A percentile compares a stretch with the other conserved stretches of the same genome.
These are phyloP conservation scores for Leptarthrus brevirostris DNA, from an alignment of 2,888 invertebrate species.

Conservation along the genomic window DNA sequence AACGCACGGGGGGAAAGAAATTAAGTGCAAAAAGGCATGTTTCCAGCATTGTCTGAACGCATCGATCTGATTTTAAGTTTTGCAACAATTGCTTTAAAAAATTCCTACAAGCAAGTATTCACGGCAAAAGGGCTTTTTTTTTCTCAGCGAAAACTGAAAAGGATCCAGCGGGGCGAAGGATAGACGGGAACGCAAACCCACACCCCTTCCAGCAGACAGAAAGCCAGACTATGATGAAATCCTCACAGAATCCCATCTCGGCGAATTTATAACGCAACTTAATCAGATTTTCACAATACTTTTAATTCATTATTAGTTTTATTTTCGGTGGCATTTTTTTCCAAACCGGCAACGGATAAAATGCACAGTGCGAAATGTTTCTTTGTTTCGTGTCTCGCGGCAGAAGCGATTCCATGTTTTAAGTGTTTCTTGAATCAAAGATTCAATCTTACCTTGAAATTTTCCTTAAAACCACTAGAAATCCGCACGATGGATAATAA, in stretches of 20 bases:
- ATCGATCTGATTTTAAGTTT: conserved; percentile 22
- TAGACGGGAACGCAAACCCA: conserved; percentile 8
- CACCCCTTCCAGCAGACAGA: conserved; percentile 9
- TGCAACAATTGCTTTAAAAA: background rate
- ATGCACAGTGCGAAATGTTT: conserved; percentile 38
- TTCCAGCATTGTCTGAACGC: conserved; percentile 33
- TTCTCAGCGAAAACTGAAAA: background rate
- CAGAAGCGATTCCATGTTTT: background rate
- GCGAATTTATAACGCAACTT: background rate
- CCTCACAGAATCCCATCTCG: background rate
- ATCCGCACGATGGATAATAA: conserved; percentile 17
- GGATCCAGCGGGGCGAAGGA: conserved; percentile 25
- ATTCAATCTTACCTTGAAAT: conserved; percentile 21
- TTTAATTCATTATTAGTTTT: too few relatives aligned
- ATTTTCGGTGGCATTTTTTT: background rate
- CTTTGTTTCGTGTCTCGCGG: conserved; percentile 39
- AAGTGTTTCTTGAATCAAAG: background rate
- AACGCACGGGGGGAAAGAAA: conserved; percentile 7
- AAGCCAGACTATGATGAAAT: conserved; percentile 24
- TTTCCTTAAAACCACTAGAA: conserved; percentile 8
- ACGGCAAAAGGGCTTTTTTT: background rate
- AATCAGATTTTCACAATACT: too few relatives aligned
- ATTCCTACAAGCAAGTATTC: background rate
- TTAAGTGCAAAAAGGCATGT: conserved; percentile 12
- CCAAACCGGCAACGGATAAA: conserved; percentile 7